These are phyloP conservation scores for Heteromurus nitidus DNA, from an alignment of 2,888 invertebrate genomes.

Conservation along the genomic window DNA sequence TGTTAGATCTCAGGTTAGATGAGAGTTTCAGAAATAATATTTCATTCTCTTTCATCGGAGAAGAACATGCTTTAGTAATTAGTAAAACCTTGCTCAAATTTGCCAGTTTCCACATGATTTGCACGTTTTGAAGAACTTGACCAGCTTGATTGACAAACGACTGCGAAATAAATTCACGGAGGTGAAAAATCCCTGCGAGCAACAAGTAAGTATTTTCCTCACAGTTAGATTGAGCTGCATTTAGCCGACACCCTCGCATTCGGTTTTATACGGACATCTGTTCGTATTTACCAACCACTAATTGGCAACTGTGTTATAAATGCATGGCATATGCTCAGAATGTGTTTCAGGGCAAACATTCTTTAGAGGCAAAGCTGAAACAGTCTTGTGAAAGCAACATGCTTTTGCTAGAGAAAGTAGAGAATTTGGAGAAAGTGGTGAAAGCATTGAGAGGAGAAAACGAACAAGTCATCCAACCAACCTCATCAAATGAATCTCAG, in stretches of 20 bases:
- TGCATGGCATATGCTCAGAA: neutral
- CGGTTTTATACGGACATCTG: no score
- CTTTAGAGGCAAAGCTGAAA: neutral
- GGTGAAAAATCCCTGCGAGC: slow-evolving; percentile 2
- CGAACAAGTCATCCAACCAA: neutral
- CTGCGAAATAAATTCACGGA: neutral
- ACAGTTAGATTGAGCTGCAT: neutral
- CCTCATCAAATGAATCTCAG: neutral
- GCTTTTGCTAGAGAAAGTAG: slow-evolving; percentile 8
- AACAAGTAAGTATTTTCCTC: slow-evolving; percentile 29
- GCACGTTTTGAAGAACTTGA: slow-evolving; percentile 2
- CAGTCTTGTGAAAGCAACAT: slow-evolving; percentile 3
- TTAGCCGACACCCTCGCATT: neutral
- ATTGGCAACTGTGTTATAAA: no score
- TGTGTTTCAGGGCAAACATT: neutral
- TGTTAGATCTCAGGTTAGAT: no score
- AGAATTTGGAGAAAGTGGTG: slow-evolving; percentile 21
- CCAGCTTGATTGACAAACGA: slow-evolving; percentile 7
- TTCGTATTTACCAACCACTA: neutral
- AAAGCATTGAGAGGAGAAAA: neutral
- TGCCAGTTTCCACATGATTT: slow-evolving; percentile 1
- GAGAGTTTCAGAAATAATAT: no score
- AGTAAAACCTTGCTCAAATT: neutral
- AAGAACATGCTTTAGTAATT: no score
- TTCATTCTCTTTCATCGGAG: neutral